Base-by-base conservation (phyloP, 2,797 vertebrate genomes). In the Pagetopsis macropterus region DNA sequence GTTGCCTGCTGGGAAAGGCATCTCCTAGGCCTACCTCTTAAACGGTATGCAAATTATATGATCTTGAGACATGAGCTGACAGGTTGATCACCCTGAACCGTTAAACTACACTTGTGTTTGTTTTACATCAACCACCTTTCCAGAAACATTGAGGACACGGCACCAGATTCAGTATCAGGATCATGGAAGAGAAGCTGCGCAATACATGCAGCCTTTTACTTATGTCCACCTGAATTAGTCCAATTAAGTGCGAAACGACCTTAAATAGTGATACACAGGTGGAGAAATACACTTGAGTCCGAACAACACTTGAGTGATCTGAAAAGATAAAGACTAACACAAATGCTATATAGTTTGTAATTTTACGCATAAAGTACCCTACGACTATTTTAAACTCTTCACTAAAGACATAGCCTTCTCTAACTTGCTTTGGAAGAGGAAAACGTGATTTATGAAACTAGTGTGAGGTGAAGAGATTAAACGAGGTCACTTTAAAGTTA, bases 1-100 rank as follows among this genome's bases (percentile, higher is more conserved):
- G 89, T 89, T 89, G 83, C 66, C 67, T 37, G 51, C 63, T 21
- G 0, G 15, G 27, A 54, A 10, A 67, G 19, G 50, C 57, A 61
- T 9, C 41, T 50, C 41, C 31, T 17, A 27, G 27, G 27, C 15
- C 5, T 17, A 5, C 7, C 43, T 70, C 3, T 52, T 54, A 46
- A 54, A 51, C 55, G 41, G 48, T 84, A 90, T 88, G 87, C 76
- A 91, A 89, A 91, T 84, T 0, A 71, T 76, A 51, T 21, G 41
- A 81, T 43, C 58, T 58, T 72, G 3, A 54, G 48, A 75, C 69
- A 11, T 56, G 49, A 56, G 48, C 52, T 56, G 27, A 17, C 37
- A 55, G 51, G 68, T 62, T 63, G 17, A 21, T 7, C 8, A 2
- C 13, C 12, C 50, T 51, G 70, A 6, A 61, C 66, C 73, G 48